phyloP scores from a whole-genome alignment of 2,888 invertebrate genomes.

The Meliscaeva auricollis region DNA sequence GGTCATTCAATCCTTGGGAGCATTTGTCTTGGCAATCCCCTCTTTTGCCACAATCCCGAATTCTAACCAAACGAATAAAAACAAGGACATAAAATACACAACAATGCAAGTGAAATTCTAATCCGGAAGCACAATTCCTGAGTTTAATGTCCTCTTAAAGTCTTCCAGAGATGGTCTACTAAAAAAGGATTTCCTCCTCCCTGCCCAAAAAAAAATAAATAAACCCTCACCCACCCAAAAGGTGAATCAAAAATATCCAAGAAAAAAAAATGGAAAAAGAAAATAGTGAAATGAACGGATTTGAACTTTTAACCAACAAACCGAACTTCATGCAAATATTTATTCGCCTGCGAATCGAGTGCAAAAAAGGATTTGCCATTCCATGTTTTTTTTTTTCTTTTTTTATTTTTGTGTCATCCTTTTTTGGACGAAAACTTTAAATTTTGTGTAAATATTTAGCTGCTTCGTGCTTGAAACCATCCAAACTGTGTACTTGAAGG shows the following conservation, averaged over 20 bases:
- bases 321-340: conserved; percentile 66
- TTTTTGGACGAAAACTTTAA: conserved; percentile 24
- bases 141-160: conserved; percentile 66
- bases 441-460: conserved; percentile 54
- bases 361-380: conserved; percentile 29
- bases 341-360: conserved; percentile 43
- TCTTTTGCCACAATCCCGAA: conserved; percentile 32
- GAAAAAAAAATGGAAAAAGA: neutral
- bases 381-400: no score
- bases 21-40: conserved; percentile 47
- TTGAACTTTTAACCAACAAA: conserved; percentile 73
- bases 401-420: neutral
- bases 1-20: conserved; percentile 55
- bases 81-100: conserved; percentile 37
- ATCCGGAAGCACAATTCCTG: conserved; percentile 58
- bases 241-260: conserved; percentile 15
- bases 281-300: conserved; percentile 66
- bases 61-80: conserved; percentile 3
- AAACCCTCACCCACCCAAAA: no score
- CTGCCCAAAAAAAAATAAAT: no score
- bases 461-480: conserved; percentile 32
- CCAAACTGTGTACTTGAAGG: conserved; percentile 47
- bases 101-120: conserved; percentile 49
- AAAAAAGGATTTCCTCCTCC: conserved; percentile 23
- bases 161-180: conserved; percentile 32